Evolutionary conservation across 2,113 vertebrate species (phyloP).

Genomic region (Microtus oregoni): DNA sequence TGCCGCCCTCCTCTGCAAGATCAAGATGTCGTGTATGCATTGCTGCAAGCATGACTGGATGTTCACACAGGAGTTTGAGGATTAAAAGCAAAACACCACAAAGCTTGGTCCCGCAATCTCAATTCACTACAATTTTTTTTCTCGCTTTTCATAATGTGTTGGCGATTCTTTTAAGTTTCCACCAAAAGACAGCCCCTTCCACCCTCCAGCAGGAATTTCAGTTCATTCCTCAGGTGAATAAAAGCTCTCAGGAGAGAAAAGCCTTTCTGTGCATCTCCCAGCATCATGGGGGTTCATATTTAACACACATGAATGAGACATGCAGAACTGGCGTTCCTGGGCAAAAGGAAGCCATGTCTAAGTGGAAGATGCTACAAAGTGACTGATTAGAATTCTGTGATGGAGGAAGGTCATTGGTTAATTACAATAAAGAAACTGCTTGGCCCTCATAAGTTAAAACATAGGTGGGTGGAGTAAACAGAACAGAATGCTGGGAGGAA

Average conservation of each 20-base stretch:
- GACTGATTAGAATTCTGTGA: background rate
- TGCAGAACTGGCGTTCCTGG: background rate
- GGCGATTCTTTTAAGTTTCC: background rate
- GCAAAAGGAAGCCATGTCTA: background rate
- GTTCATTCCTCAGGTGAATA: slow-evolving; percentile 7
- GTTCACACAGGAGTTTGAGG: background rate
- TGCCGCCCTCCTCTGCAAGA: background rate
- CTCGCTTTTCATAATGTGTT: background rate
- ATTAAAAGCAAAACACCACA: slow-evolving; percentile 14
- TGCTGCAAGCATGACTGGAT: background rate
- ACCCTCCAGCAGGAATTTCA: background rate
- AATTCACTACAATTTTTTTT: background rate
- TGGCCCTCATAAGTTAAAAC: too few species aligned
- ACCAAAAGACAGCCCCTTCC: slow-evolving; percentile 12
- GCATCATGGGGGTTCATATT: background rate
- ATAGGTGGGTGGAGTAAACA: too few species aligned
- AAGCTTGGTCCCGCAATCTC: background rate
- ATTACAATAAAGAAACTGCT: too few species aligned
- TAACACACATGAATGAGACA: background rate
- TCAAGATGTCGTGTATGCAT: background rate
- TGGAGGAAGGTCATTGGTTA: too few species aligned
- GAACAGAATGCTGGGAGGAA: too few species aligned
- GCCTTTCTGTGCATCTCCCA: background rate
- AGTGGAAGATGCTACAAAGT: background rate
- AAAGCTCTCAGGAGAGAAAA: background rate